Evolutionary conservation across 2,888 invertebrate genomes (phyloP), one percentile per base, ranked within the genome.

Genomic region (Torymus tubicola): DNA sequence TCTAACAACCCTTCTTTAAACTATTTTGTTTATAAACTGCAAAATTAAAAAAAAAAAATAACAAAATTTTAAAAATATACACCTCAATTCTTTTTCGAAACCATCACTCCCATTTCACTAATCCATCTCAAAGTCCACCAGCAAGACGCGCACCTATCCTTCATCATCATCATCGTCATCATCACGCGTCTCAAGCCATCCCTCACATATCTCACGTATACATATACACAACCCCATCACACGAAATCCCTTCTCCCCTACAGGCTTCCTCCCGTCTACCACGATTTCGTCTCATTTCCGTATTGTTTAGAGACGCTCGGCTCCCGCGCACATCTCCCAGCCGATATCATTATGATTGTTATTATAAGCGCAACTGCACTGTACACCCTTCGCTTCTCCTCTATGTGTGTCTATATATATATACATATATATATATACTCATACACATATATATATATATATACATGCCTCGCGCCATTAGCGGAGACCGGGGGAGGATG

Each of bases 241-340:
- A 3, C n/a, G n/a, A 2, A 31, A 1, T 31, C 31, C 31, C 31
- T 31, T 8, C 31, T 31, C 31, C 31, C 0, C 31, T 18, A 55
- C 10, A 53, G 18, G n/a, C 60, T 52, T n/a, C 52, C n/a, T n/a
- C 31, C 50, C 60, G 73, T 57, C 82, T 76, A 80, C 80, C 82
- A 58, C 73, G 68, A 78, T 81, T 73, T 70, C 69, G 77, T 81
- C 77, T 81, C 73, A 84, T 85, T 85, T 80, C 81, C 85, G 81
- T 82, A 81, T 83, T 85, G 86, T 86, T 86, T 86, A 84, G 83
- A 84, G 82, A 84, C 78, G 69, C 71, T 14, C 18, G 55, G 64
- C 11, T 53, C 16, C 16, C 61, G 31, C 4, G 31, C 31, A 31
- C 55, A 63, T 50, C 42, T 53, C 24, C 14, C 10, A 53, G 61